These are phyloP conservation scores for Orchesella cincta DNA, from an alignment of 1,140 invertebrate genomes.

Conservation along the genomic window DNA sequence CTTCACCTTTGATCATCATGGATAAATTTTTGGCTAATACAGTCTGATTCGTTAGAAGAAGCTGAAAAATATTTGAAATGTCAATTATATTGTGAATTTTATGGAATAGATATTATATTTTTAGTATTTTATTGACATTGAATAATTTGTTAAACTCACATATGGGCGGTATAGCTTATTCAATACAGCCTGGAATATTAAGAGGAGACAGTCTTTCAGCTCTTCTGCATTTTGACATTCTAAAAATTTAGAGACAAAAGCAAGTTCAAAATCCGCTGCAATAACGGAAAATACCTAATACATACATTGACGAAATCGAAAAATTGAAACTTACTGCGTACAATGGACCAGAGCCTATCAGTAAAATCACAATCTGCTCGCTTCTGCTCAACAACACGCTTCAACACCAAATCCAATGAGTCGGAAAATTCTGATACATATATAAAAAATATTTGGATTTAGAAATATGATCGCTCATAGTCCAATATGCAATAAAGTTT, in stretches of 20 bases:
- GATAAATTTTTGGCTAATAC: background rate
- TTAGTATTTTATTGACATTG: background rate
- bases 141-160: constrained; percentile 34
- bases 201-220: constrained; percentile 38
- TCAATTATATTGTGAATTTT: no score
- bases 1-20: constrained; percentile 18
- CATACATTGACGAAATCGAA: no score
- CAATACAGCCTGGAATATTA: constrained; percentile 38
- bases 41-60: constrained; percentile 43
- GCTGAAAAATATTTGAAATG: constrained; percentile 34
- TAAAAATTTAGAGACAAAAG: background rate
- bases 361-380: constrained; percentile 47
- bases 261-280: background rate
- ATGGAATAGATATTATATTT: background rate
- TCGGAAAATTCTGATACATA: constrained; percentile 41
- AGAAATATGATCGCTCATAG: no score
- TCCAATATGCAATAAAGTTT: background rate
- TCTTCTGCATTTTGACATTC: constrained; percentile 22
- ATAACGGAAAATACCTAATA: background rate
- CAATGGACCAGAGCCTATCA: constrained; percentile 40
- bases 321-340: constrained; percentile 38
- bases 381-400: constrained; percentile 31
- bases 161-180: constrained; percentile 44
- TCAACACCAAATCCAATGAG: constrained; percentile 39
- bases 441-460: background rate